Evolutionary conservation across 2,113 vertebrate species (phyloP).

Genomic region (Salminus brasiliensis): DNA sequence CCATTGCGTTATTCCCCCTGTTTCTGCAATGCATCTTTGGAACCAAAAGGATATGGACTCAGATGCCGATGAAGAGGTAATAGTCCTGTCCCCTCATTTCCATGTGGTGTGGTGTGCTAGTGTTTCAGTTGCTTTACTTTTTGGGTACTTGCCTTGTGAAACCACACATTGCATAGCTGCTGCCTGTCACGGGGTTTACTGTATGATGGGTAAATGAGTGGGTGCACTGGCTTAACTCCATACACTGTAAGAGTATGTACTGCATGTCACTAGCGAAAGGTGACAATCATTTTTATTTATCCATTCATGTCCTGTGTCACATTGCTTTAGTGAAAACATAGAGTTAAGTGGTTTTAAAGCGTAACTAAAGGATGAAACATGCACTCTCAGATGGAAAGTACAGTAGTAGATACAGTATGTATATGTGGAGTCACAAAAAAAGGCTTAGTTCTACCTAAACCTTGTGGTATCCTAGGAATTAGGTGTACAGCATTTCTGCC

Average conservation of each 20-base stretch:
- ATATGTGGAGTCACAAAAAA: constrained; percentile 22
- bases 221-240: constrained; percentile 36
- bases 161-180: constrained; percentile 26
- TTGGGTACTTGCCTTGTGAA: constrained; percentile 54
- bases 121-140: constrained; percentile 66
- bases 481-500: constrained; percentile 10
- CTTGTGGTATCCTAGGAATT: constrained; percentile 3
- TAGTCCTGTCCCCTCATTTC: constrained; percentile 74
- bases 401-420: neutral
- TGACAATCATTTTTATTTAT: constrained; percentile 37
- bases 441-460: neutral
- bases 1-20: constrained; percentile 97
- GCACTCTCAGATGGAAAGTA: neutral
- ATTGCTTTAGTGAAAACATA: constrained; percentile 1
- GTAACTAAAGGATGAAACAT: neutral
- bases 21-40: constrained; percentile 99
- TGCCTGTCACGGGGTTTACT: constrained; percentile 28
- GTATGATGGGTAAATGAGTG: constrained; percentile 17
- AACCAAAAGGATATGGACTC: constrained; percentile 99
- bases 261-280: constrained; percentile 40
- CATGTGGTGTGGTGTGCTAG: constrained; percentile 71
- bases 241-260: constrained; percentile 33
- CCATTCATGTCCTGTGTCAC: constrained; percentile 27
- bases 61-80: constrained; percentile 99
- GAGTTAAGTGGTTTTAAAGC: constrained; percentile 11